phyloP scores from a whole-genome alignment of 2,888 invertebrate genomes.

The Tetranychus truncatus region DNA sequence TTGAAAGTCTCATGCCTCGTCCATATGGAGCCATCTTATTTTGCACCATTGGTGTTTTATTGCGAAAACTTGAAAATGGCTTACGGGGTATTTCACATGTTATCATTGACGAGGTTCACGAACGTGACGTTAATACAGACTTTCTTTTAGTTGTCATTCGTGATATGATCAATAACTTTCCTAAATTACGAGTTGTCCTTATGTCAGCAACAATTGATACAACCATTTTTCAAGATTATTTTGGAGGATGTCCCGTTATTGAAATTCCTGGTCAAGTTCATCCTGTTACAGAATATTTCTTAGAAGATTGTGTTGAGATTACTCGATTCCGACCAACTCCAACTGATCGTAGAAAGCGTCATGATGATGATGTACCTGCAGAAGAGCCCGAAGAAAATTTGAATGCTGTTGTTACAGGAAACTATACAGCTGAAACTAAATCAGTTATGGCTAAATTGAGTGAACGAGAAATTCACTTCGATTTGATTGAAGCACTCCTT shows the following conservation, averaged over 20 bases:
- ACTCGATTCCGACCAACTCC: not conserved
- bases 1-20: slow-evolving; percentile 43
- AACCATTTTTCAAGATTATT: slow-evolving; percentile 51
- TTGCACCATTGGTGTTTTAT: slow-evolving; percentile 70
- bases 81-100: slow-evolving; percentile 66
- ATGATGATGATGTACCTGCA: not conserved
- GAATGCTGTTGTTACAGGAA: slow-evolving; percentile 39
- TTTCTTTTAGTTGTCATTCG: slow-evolving; percentile 64
- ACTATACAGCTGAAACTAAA: slow-evolving; percentile 41
- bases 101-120: slow-evolving; percentile 81
- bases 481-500: slow-evolving; percentile 53
- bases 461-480: slow-evolving; percentile 75
- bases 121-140: slow-evolving; percentile 77
- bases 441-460: slow-evolving; percentile 54
- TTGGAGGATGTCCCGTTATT: slow-evolving; percentile 33
- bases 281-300: not conserved
- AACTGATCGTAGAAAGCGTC: not conserved
- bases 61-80: slow-evolving; percentile 52
- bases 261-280: not conserved
- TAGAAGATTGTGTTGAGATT: not conserved
- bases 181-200: slow-evolving; percentile 50
- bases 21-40: slow-evolving; percentile 37
- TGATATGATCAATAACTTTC: slow-evolving; percentile 51
- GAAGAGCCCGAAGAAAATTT: slow-evolving; percentile 34
- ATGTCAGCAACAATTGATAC: slow-evolving; percentile 88